Evolutionary conservation across 2,797 vertebrate species (phyloP).

Genomic region (Microhierax caerulescens): DNA sequence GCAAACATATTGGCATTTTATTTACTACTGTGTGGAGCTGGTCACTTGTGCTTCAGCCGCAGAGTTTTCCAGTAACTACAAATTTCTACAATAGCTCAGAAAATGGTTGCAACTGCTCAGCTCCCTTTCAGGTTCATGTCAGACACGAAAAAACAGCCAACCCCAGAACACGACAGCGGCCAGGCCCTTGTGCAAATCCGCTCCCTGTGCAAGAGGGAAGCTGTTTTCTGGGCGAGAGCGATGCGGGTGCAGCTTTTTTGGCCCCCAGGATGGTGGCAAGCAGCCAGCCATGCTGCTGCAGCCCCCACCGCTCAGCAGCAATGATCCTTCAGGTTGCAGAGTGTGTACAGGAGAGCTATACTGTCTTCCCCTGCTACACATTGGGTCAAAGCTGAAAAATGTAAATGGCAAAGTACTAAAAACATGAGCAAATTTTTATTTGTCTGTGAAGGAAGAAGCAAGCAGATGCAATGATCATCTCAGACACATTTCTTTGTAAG

Average conservation of each 20-base stretch:
- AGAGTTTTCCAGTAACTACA: background rate
- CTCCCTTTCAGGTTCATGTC: background rate
- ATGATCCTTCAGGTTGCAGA: background rate
- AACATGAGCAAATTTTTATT: background rate
- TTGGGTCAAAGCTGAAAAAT: background rate
- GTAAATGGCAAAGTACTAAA: background rate
- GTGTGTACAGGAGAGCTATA: background rate
- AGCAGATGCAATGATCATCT: background rate
- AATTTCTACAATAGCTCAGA: background rate
- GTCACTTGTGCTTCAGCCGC: background rate
- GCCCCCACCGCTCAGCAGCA: background rate
- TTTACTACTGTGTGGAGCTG: background rate
- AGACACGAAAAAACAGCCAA: background rate
- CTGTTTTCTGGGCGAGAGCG: accelerated
- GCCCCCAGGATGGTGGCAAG: background rate
- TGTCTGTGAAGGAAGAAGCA: background rate
- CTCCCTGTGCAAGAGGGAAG: background rate
- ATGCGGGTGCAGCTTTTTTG: accelerated
- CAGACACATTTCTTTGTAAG: background rate
- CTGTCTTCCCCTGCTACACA: background rate
- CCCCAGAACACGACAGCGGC: accelerated
- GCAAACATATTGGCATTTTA: background rate
- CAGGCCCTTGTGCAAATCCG: background rate
- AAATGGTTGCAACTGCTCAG: background rate
- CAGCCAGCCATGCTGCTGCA: accelerated